phyloP scores from a whole-genome alignment of 1,140 invertebrate genomes.

The Carcinoscorpius rotundicauda region DNA sequence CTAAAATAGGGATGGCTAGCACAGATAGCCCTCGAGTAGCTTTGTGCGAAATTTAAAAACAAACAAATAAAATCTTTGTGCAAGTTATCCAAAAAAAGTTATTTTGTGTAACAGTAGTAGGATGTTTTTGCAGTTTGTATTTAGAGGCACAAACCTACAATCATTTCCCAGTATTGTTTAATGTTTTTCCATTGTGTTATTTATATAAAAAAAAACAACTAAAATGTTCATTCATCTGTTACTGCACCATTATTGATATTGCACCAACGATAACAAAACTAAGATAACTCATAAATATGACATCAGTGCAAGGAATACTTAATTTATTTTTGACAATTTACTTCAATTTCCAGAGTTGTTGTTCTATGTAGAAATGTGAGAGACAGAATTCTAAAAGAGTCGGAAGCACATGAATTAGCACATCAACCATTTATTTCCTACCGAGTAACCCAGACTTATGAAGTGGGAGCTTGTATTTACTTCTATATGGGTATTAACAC shows the following conservation, averaged over 20 bases:
- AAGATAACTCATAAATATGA: not conserved
- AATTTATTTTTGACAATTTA: not conserved
- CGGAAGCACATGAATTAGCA: constrained; percentile 42
- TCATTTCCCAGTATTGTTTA: too few relatives aligned
- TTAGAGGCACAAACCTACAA: too few relatives aligned
- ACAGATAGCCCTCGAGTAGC: too few relatives aligned
- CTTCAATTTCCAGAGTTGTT: constrained; percentile 43
- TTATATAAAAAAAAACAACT: not conserved
- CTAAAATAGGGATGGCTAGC: too few relatives aligned
- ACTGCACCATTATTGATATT: not conserved
- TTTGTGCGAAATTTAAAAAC: too few relatives aligned
- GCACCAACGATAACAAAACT: not conserved
- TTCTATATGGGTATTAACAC: constrained; percentile 95
- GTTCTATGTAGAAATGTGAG: constrained; percentile 81
- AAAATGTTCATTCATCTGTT: not conserved
- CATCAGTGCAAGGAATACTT: not conserved
- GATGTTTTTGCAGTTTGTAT: too few relatives aligned
- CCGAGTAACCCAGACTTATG: constrained; percentile 92
- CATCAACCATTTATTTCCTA: constrained; percentile 54
- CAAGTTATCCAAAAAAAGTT: too few relatives aligned
- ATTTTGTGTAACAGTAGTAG: too few relatives aligned
- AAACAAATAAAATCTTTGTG: too few relatives aligned
- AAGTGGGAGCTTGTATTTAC: constrained; percentile 92
- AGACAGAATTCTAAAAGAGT: constrained; percentile 55
- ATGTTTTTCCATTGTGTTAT: not conserved